A percentile compares a stretch with the other conserved stretches of the same genome.
Evolutionary conservation across 2,113 vertebrate species (phyloP).

Genomic region (Noturus placidus): DNA sequence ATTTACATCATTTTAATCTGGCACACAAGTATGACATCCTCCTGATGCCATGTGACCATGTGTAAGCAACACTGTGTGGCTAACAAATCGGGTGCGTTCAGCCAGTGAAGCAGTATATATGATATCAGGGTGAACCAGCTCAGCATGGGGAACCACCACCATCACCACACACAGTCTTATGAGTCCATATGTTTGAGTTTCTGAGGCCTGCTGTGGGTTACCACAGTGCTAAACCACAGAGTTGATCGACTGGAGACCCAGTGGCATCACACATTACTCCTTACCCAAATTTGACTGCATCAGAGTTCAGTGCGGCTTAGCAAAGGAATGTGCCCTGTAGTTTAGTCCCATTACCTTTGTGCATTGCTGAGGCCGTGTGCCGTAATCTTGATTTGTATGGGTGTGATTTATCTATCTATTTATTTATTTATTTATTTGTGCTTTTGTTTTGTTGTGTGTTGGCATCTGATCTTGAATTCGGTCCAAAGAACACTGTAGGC

Average conservation of each 20-base stretch:
- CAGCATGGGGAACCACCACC: conserved; percentile 5
- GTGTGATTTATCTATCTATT: not conserved
- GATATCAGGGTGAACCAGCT: conserved; percentile 18
- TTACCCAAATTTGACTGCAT: not conserved
- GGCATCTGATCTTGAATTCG: not conserved
- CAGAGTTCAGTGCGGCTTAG: not conserved
- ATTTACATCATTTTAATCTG: not conserved
- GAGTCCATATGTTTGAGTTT: conserved; percentile 11
- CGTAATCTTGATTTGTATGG: not conserved
- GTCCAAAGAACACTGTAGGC: not conserved
- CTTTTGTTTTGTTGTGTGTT: not conserved
- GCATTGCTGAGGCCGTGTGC: not conserved
- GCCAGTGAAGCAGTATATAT: not conserved
- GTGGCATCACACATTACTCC: not conserved
- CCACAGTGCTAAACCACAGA: conserved; percentile 19
- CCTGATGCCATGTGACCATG: not conserved
- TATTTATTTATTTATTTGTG: not conserved
- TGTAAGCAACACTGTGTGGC: not conserved
- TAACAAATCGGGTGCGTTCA: not conserved
- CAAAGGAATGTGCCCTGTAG: not conserved
- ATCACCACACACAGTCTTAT: not conserved
- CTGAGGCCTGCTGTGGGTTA: conserved; percentile 8
- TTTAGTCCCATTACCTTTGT: not conserved
- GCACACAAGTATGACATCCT: not conserved
- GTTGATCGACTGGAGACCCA: not conserved